Conservation (phyloP, 2,888 invertebrate species). For the Rosalia funebris region DNA sequence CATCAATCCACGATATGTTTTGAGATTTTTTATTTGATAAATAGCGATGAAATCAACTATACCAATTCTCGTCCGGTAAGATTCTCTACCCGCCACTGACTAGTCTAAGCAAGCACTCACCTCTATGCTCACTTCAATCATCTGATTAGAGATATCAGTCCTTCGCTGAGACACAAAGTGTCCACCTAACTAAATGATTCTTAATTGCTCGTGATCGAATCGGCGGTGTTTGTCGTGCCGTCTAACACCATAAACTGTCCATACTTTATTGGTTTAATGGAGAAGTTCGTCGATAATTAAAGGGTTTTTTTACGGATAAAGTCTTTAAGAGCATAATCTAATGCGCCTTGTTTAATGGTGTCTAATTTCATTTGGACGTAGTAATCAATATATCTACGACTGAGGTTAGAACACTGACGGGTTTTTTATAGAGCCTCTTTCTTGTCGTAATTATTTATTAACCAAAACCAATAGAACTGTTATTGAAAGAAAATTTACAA, state of each 20-base stretch:
- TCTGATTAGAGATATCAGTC: conserved; percentile 32
- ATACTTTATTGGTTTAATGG: conserved; percentile 31
- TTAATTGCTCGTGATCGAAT: conserved; percentile 41
- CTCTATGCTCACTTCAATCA: conserved; percentile 29
- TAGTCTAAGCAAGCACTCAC: conserved; percentile 21
- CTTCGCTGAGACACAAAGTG: conserved; percentile 29
- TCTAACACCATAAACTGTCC: conserved; percentile 22
- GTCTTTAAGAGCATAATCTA: not conserved
- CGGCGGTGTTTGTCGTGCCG: conserved; percentile 35
- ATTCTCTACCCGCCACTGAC: conserved; percentile 12
- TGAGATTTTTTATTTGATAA: too few relatives aligned
- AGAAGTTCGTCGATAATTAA: conserved; percentile 19
- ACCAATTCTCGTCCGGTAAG: too few relatives aligned
- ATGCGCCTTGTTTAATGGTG: conserved; percentile 1
- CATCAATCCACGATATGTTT: too few relatives aligned
- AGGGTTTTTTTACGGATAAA: not conserved
- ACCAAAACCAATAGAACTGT: too few relatives aligned
- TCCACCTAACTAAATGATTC: conserved; percentile 42
- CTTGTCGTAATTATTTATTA: too few relatives aligned
- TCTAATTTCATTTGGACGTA: too few relatives aligned
- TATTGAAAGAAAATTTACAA: too few relatives aligned
- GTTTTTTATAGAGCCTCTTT: too few relatives aligned
- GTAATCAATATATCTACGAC: too few relatives aligned
- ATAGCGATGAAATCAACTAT: too few relatives aligned
- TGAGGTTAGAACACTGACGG: too few relatives aligned